These are phyloP conservation scores for Agrypnia vestita DNA, from an alignment of 1,140 invertebrate species.

Conservation along the genomic window DNA sequence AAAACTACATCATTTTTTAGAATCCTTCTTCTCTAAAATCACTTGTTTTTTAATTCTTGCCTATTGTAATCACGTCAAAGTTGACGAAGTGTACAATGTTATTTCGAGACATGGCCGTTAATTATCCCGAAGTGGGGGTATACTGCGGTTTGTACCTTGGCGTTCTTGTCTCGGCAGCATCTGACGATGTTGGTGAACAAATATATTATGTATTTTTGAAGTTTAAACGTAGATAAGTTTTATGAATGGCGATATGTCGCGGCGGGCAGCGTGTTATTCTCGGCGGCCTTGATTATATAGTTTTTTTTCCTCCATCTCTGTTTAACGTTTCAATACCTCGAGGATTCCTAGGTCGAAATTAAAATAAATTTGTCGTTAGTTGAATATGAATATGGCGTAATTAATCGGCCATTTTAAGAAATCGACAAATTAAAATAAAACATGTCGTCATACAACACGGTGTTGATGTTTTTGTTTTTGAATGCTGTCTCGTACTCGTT, in stretches of 20 bases:
- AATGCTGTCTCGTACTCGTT: not conserved
- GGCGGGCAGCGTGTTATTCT: conserved; percentile 22
- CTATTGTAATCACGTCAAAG: too few species aligned
- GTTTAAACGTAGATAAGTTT: conserved; percentile 27
- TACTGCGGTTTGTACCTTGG: too few species aligned
- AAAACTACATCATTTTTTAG: too few species aligned
- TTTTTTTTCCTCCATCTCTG: conserved; percentile 35
- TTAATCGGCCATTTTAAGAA: conserved; percentile 44
- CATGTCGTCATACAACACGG: conserved; percentile 40
- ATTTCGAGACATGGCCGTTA: too few species aligned
- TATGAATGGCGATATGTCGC: conserved; percentile 29
- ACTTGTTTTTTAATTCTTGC: too few species aligned
- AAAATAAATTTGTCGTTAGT: conserved; percentile 45
- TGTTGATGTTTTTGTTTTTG: conserved; percentile 41
- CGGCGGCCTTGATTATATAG: conserved; percentile 19
- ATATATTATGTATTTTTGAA: too few species aligned
- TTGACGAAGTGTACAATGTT: too few species aligned
- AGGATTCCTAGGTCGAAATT: conserved; percentile 47
- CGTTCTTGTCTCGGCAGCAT: too few species aligned
- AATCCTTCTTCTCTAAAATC: too few species aligned
- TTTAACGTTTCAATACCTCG: conserved; percentile 40
- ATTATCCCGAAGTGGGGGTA: too few species aligned
- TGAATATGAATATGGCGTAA: conserved; percentile 43
- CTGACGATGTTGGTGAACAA: too few species aligned
- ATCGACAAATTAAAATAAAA: conserved; percentile 48